Percentiles rank a stretch among this genome's conserved stretches.
Evolutionary conservation across 2,888 invertebrate species (phyloP).

Genomic region (Cylloceria caligata): DNA sequence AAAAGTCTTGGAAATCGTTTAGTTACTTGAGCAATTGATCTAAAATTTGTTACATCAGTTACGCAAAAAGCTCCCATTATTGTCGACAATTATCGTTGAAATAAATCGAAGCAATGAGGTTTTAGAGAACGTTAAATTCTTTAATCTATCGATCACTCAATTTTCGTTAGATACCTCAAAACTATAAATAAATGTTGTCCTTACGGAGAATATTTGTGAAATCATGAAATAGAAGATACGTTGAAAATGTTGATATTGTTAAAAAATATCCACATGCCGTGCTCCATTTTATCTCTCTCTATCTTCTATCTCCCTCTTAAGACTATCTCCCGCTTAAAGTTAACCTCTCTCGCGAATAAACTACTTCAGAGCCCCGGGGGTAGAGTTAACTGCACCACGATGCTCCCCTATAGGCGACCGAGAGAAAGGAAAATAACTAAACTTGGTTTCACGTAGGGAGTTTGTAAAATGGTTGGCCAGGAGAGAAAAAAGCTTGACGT

Average conservation of each 20-base stretch:
- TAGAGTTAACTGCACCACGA: conserved; percentile 11
- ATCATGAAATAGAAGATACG: background rate
- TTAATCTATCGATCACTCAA: too few species aligned
- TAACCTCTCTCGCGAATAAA: conserved; percentile 10
- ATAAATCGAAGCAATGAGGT: too few species aligned
- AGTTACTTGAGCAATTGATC: too few species aligned
- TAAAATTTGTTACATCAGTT: too few species aligned
- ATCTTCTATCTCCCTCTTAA: too few species aligned
- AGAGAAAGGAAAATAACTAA: conserved; percentile 40
- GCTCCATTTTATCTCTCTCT: conserved; percentile 2
- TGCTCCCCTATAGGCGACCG: conserved; percentile 2
- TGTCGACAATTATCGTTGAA: too few species aligned
- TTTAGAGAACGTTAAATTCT: too few species aligned
- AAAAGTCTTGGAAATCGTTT: too few species aligned
- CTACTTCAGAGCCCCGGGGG: conserved; percentile 5
- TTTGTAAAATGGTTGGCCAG: background rate
- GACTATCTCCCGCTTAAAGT: conserved; percentile 2
- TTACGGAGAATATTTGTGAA: background rate
- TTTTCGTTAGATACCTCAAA: background rate
- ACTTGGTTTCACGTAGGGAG: background rate
- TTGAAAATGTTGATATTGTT: background rate
- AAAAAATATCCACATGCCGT: background rate
- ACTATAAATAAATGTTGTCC: background rate
- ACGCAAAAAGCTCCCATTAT: too few species aligned
- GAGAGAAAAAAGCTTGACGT: conserved; percentile 20